phyloP scores from a whole-genome alignment of 2,888 invertebrate species.

The Odontomyia ornata region DNA sequence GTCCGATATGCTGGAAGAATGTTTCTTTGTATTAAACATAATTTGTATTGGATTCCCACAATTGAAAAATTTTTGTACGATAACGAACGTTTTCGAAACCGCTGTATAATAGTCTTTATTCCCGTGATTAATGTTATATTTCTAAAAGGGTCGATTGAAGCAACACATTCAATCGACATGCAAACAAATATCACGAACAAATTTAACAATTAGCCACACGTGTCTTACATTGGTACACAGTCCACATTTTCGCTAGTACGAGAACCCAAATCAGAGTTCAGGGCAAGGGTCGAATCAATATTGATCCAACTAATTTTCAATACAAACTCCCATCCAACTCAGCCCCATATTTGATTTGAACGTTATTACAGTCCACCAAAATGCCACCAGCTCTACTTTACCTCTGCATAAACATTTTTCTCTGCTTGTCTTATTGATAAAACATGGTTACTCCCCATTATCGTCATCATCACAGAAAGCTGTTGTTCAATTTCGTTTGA shows the following conservation, averaged over 20 bases:
- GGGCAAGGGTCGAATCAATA: constrained; percentile 29
- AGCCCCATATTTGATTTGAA: constrained; percentile 20
- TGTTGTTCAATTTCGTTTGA: constrained; percentile 7
- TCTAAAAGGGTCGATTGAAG: too few relatives aligned
- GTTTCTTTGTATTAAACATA: too few relatives aligned
- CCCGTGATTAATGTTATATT: too few relatives aligned
- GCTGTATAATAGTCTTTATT: too few relatives aligned
- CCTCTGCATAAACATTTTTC: not conserved
- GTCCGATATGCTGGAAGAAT: too few relatives aligned
- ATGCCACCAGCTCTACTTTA: not conserved
- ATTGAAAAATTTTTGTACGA: too few relatives aligned
- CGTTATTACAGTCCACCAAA: not conserved
- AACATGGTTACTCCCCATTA: constrained; percentile 44
- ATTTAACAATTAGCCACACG: not conserved
- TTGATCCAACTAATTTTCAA: constrained; percentile 49
- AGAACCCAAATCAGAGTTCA: not conserved
- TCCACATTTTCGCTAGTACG: not conserved
- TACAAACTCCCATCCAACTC: constrained; percentile 14
- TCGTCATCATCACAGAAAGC: not conserved
- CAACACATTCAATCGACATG: too few relatives aligned
- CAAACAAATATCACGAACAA: too few relatives aligned
- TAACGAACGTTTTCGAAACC: too few relatives aligned
- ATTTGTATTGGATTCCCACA: too few relatives aligned
- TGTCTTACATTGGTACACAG: not conserved
- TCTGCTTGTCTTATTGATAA: constrained; percentile 49